Conservation (phyloP, 2,797 vertebrate species). For the Phrynocephalus vlangalii region DNA sequence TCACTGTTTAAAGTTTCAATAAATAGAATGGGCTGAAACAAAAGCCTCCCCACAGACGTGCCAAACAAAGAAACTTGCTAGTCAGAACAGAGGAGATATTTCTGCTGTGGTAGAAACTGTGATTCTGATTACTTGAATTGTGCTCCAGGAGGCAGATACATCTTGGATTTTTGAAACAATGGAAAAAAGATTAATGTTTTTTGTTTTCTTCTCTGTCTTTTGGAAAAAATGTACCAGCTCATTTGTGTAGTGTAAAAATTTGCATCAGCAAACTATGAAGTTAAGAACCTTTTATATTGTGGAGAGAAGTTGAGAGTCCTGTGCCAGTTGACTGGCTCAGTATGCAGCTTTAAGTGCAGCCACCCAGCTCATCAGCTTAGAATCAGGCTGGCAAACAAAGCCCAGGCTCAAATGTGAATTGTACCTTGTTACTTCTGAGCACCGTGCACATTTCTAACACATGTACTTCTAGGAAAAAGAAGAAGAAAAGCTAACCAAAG, state of each 20-base stretch:
- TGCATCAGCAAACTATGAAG: not conserved
- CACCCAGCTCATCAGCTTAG: not conserved
- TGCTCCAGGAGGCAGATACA: not conserved
- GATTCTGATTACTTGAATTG: not conserved
- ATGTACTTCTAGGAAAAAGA: not conserved
- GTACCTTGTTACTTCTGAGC: not conserved
- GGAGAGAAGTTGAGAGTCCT: not conserved
- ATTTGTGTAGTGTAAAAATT: not conserved
- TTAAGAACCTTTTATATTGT: not conserved
- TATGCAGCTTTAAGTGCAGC: not conserved
- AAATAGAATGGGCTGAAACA: slow-evolving; percentile 46
- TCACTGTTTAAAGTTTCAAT: not conserved
- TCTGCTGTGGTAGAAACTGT: not conserved
- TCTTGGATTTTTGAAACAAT: not conserved
- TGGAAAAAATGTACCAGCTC: not conserved
- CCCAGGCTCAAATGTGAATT: not conserved
- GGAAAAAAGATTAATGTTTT: not conserved
- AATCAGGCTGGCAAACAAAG: not conserved
- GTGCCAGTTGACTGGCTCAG: not conserved
- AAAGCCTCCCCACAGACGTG: slow-evolving; percentile 47
- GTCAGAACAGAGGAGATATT: slow-evolving; percentile 15
- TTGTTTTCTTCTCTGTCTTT: not conserved
- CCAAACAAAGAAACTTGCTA: slow-evolving; percentile 52
- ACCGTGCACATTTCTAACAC: not conserved
- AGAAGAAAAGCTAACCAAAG: not conserved